phyloP scores from a whole-genome alignment of 2,888 invertebrate species.

The Trissolcus japonicus region DNA sequence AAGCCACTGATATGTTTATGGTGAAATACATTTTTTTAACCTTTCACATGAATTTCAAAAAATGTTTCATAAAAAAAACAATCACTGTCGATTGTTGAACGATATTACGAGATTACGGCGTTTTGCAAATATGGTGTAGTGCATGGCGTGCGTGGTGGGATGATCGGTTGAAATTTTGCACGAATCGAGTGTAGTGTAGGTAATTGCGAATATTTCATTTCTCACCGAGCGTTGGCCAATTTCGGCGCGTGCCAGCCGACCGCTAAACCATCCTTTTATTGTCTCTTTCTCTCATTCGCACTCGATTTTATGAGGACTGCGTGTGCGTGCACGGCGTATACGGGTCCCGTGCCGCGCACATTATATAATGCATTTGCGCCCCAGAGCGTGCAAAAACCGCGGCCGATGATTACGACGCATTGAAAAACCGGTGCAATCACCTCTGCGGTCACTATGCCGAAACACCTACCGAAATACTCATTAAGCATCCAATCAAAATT shows the following conservation, averaged over 20 bases:
- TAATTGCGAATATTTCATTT: slow-evolving; percentile 63
- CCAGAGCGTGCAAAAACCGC: slow-evolving; percentile 63
- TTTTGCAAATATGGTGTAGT: slow-evolving; percentile 35
- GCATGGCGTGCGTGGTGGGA: slow-evolving; percentile 18
- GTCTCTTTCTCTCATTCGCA: slow-evolving; percentile 47
- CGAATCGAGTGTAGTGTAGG: slow-evolving; percentile 46
- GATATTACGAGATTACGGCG: slow-evolving; percentile 53
- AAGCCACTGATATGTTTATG: too few relatives aligned
- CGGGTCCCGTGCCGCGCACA: slow-evolving; percentile 30
- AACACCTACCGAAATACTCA: slow-evolving; percentile 52
- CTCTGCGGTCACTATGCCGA: slow-evolving; percentile 48
- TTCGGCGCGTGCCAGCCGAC: slow-evolving; percentile 67
- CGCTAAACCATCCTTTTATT: slow-evolving; percentile 51
- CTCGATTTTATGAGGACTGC: slow-evolving; percentile 52
- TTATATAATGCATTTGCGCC: slow-evolving; percentile 49
- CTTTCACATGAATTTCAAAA: too few relatives aligned
- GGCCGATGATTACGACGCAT: slow-evolving; percentile 62
- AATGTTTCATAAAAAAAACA: slow-evolving; percentile 12
- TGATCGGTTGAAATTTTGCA: slow-evolving; percentile 45
- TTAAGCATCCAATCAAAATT: slow-evolving; percentile 54
- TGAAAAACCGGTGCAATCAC: slow-evolving; percentile 65
- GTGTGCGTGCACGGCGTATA: slow-evolving; percentile 29
- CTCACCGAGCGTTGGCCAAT: slow-evolving; percentile 67
- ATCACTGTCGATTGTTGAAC: neutral
- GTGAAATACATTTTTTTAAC: too few relatives aligned